Conservation (phyloP, 2,797 vertebrate genomes). For the Hyperoplus lanceolatus region DNA sequence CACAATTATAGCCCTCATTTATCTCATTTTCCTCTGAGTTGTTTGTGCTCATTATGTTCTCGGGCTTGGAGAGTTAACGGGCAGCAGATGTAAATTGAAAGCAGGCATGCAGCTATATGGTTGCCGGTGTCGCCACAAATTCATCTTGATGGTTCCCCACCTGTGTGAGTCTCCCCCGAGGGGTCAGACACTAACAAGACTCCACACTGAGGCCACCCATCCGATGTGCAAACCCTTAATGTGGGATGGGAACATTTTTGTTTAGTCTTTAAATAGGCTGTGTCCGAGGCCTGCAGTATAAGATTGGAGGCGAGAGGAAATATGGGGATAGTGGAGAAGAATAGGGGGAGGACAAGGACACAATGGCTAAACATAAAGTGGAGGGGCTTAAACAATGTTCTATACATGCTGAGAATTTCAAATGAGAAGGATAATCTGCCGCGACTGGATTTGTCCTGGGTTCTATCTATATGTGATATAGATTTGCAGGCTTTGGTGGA, state of each 20-base stretch:
- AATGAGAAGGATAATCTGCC: background rate
- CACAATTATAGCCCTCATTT: conserved; percentile 74
- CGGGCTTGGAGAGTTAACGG: conserved; percentile 52
- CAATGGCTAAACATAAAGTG: background rate
- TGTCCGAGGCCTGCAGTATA: conserved; percentile 18
- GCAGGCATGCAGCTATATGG: conserved; percentile 40
- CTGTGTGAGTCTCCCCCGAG: conserved; percentile 41
- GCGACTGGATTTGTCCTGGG: background rate
- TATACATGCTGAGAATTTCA: background rate
- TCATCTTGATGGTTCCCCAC: conserved; percentile 53
- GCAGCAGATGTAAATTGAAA: conserved; percentile 69
- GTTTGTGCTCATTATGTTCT: conserved; percentile 70
- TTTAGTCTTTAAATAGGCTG: conserved; percentile 28
- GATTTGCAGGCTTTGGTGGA: background rate
- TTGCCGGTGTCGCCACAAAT: conserved; percentile 43
- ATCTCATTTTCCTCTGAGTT: conserved; percentile 72
- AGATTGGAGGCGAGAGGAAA: conserved; percentile 11
- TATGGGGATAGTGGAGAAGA: background rate
- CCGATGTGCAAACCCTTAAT: background rate
- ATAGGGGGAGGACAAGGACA: conserved; percentile 4
- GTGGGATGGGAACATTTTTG: conserved; percentile 36
- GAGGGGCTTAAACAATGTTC: background rate
- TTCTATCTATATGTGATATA: background rate
- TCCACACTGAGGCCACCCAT: conserved; percentile 35
- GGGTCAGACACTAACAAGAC: conserved; percentile 58